Base-by-base conservation (phyloP, 2,888 invertebrate genomes). In the Nomada hirtipes region DNA sequence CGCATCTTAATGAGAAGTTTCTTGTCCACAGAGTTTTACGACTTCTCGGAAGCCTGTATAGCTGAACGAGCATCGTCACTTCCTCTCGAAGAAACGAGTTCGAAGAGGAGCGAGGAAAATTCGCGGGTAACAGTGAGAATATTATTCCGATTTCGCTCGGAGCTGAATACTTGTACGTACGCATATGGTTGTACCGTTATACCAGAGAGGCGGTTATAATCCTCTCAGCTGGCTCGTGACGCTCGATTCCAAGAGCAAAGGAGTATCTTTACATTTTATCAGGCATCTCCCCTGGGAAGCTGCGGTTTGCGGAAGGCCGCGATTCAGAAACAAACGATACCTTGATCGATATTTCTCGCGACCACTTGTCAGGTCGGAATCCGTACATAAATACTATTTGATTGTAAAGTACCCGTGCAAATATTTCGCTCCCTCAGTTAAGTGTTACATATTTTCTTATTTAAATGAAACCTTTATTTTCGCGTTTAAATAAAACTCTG, bases 1-100 rank as follows among this genome's bases (percentile, higher is more conserved):
- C 86, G 88, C 89, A 85, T 84, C 71, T 76, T 90, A 90, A 90
- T 88, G 89, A 86, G 83, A 59, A 84, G 87, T 85, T 86, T 82
- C 77, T 70, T 68, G 55, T 82, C 67, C 67, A 77, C 72, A 76
- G 3, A 64, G 79, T 78, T 88, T 86, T 89, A 90, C 86, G 86
- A 84, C 76, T 86, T 86, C 86, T 85, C 79, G 84, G 82, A 88
- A 88, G 79, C 67, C 60, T 57, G 61, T 72, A 68, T 1, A 57
- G 53, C 60, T 61, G 61, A 74, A 77, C 61, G 81, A 82, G 65
- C 81, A 76, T 67, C 79, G 67, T 76, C 86, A 61, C 85, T 85
- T 87, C 85, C 79, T 81, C 64, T 55, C 44, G 67, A 10, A 15
- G 55, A 26, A 57, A 69, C 60, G 52, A 59, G 61, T 47, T n/a